Evolutionary conservation across 2,113 vertebrate genomes (phyloP).

Genomic region (Edolisoma coerulescens): DNA sequence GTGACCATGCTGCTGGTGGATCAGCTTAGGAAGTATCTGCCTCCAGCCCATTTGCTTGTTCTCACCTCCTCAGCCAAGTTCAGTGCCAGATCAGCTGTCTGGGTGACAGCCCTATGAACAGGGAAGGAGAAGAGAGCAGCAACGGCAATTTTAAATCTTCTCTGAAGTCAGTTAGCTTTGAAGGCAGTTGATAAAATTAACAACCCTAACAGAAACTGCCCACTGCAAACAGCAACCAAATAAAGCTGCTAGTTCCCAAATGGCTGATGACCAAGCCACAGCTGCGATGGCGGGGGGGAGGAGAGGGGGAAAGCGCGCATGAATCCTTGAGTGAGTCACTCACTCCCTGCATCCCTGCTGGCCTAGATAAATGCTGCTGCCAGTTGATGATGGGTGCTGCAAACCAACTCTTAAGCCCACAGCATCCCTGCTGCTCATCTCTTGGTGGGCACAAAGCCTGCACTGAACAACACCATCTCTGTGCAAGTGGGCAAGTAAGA

Average conservation of each 20-base stretch:
- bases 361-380: constrained; percentile 51
- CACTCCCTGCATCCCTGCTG: constrained; percentile 44
- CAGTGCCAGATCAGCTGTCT: constrained; percentile 15
- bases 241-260: constrained; percentile 49
- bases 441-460: neutral
- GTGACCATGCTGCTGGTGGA: neutral
- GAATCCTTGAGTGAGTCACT: constrained; percentile 56
- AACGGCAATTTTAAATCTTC: constrained; percentile 1
- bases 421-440: constrained; percentile 16
- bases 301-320: neutral
- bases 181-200: constrained; percentile 44
- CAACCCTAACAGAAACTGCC: constrained; percentile 35
- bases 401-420: constrained; percentile 2
- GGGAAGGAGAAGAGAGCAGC: neutral
- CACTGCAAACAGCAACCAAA: constrained; percentile 51
- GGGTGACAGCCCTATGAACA: neutral
- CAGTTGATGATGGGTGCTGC: constrained; percentile 1
- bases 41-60: constrained; percentile 35
- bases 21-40: constrained; percentile 13
- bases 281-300: neutral
- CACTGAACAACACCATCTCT: neutral
- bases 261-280: constrained; percentile 56
- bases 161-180: neutral
- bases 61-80: constrained; percentile 12
- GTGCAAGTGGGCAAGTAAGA: neutral